Base-by-base conservation (phyloP, 2,888 invertebrate genomes). In the Drosophila paramelanica region DNA sequence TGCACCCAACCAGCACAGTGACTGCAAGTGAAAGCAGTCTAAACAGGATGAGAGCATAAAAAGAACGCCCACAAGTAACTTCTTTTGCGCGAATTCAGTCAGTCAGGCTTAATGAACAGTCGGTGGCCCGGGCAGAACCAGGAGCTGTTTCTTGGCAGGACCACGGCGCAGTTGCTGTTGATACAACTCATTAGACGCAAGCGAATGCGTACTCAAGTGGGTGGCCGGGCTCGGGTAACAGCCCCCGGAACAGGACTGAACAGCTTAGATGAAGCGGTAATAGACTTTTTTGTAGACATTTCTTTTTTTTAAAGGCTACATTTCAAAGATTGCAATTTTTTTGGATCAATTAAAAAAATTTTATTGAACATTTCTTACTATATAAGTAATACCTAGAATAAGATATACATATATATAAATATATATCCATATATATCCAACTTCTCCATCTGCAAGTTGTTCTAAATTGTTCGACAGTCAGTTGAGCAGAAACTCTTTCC, bases 181-280 rank as follows among this genome's bases (percentile, higher is more conserved):
- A 91, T 89, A 86, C 90, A 88, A 83, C 89, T 91, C 90, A 90
- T 91, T 91, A 91, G 89, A 84, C 78, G 80, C 91, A 86, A 85
- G 68, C 78, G 91, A 91, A 81, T 89, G 90, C 79, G 70, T 89
- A 81, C 72, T 90, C 78, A 88, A 91, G 90, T 88, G 85, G 71
- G 67, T 71, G 51, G 42, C n/a, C 31, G 6, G 45, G 39, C 11
- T 31, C 50, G 43, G 33, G 42, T 14, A 53, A 38, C 52, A 52
- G 70, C 36, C 23, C 47, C 23, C 23, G 52, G 25, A 58, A 49
- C 42, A 43, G 33, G 14, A 39, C 52, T 43, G 41, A 8, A 8
- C 20, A 23, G 47, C 56, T 45, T 14, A 52, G 45, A 50, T 59
- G 51, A 31, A 47, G 27, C 58, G 14, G 17, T 27, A 36, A 5